These are phyloP conservation scores for Riparia riparia DNA, from an alignment of 2,113 vertebrate species.

Conservation along the genomic window DNA sequence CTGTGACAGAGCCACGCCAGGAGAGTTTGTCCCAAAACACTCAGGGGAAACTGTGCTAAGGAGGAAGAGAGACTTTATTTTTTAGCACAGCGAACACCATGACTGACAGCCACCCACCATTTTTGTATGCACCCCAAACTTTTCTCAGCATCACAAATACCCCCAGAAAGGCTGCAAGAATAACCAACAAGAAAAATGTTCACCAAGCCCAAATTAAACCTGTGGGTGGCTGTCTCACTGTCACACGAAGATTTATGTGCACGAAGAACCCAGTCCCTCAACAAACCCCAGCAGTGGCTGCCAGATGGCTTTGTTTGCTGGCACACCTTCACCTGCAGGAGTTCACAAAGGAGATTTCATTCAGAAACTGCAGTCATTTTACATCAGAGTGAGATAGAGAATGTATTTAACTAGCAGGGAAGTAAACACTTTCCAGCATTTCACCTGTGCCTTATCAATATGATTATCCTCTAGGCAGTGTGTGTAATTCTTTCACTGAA, in stretches of 20 bases:
- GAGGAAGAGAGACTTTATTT: background rate
- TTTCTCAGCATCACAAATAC: background rate
- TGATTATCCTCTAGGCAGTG: background rate
- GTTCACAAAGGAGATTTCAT: background rate
- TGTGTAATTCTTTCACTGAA: background rate
- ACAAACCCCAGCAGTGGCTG: background rate
- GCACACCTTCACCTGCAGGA: background rate
- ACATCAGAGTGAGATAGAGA: background rate
- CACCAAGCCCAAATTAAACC: background rate
- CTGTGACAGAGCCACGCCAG: rapidly evolving
- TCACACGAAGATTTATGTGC: background rate
- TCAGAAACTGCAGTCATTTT: background rate
- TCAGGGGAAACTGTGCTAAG: background rate
- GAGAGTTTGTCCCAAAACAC: background rate
- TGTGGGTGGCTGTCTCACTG: background rate
- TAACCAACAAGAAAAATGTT: background rate
- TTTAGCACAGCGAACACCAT: background rate
- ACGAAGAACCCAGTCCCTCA: background rate
- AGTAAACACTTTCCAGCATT: background rate
- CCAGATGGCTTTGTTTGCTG: background rate
- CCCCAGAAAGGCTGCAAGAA: background rate
- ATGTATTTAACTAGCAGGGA: background rate
- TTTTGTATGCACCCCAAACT: background rate
- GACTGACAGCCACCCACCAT: background rate
- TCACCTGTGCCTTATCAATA: background rate